Conservation (phyloP, 2,888 invertebrate genomes). For the Eristalis intricaria region DNA sequence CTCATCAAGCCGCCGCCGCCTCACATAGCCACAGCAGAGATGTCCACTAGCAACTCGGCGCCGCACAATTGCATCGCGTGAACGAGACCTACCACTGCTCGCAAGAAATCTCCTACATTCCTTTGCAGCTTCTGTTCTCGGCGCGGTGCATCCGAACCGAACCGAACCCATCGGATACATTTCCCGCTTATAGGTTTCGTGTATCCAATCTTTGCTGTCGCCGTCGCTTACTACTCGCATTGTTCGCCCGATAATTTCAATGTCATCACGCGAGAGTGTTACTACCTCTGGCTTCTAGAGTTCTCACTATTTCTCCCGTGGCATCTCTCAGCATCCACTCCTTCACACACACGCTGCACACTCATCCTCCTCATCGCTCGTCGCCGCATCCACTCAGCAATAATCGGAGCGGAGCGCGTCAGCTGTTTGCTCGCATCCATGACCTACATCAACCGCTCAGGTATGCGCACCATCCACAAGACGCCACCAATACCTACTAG, state of each 20-base stretch:
- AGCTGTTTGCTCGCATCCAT: background rate
- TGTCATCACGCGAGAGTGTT: constrained; percentile 67
- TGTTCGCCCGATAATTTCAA: constrained; percentile 71
- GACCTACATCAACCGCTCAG: constrained; percentile 41
- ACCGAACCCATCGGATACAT: background rate
- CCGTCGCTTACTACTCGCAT: constrained; percentile 64
- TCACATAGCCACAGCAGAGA: background rate
- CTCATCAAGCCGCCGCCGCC: background rate
- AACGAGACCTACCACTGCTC: background rate
- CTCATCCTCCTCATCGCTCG: background rate
- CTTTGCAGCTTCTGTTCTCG: constrained; percentile 30
- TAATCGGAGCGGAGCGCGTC: background rate
- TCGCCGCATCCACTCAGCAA: background rate
- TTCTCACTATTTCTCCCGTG: constrained; percentile 17
- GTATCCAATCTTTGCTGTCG: background rate
- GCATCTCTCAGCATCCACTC: constrained; percentile 17
- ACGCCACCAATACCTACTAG: background rate
- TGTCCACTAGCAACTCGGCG: constrained; percentile 12
- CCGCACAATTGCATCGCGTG: constrained; percentile 26
- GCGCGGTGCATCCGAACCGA: background rate
- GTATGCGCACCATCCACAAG: background rate
- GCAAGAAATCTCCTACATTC: constrained; percentile 36
- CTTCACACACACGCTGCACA: background rate
- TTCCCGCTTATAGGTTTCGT: constrained; percentile 47
- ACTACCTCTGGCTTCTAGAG: constrained; percentile 38